Percentiles rank a stretch among this genome's conserved stretches.
Evolutionary conservation across 2,888 invertebrate species (phyloP).

Genomic region (Pseudoips prasinana): DNA sequence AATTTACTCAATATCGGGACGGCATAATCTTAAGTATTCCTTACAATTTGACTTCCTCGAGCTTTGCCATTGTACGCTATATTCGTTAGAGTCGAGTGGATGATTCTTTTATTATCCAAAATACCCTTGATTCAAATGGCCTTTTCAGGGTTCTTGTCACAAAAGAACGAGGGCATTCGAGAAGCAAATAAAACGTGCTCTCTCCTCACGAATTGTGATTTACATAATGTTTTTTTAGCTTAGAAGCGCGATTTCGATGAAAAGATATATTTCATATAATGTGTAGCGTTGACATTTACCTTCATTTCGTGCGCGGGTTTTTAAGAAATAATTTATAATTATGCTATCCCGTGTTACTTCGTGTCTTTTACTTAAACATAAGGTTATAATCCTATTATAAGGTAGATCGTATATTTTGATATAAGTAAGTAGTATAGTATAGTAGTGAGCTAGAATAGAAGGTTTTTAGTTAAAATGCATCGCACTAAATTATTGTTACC

Average conservation of each 20-base stretch:
- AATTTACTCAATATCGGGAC: constrained; percentile 41
- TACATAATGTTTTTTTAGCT: constrained; percentile 50
- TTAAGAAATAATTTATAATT: no score
- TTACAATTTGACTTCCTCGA: constrained; percentile 39
- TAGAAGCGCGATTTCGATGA: constrained; percentile 34
- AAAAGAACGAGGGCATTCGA: constrained; percentile 54
- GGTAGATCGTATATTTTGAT: no score
- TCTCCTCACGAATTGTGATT: constrained; percentile 50
- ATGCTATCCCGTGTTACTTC: no score
- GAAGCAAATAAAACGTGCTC: constrained; percentile 61
- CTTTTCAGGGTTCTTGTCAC: constrained; percentile 53
- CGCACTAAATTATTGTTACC: no score
- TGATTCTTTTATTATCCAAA: constrained; percentile 65
- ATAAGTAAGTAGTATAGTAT: no score
- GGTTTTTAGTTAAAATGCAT: no score
- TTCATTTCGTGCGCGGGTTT: constrained; percentile 17
- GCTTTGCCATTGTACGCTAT: constrained; percentile 39
- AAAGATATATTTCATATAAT: constrained; percentile 32
- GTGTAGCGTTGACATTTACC: constrained; percentile 25
- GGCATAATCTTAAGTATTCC: constrained; percentile 35
- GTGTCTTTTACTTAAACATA: no score
- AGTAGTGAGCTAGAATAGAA: no score
- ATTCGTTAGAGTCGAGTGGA: constrained; percentile 49
- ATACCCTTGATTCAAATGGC: constrained; percentile 61
- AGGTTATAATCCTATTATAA: no score